Conservation (phyloP, 2,888 invertebrate genomes). For the Ceraclea dissimilis region DNA sequence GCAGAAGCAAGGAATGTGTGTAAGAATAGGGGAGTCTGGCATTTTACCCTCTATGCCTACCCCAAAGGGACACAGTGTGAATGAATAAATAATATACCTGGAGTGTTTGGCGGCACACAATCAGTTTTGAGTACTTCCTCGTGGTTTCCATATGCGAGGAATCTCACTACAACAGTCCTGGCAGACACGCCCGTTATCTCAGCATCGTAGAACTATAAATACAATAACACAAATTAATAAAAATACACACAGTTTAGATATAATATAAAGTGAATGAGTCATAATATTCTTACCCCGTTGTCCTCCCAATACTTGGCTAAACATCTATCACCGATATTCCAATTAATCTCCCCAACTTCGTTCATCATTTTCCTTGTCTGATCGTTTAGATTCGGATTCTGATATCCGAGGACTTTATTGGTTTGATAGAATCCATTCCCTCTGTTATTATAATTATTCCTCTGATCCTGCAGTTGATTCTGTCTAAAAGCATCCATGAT, state of each 20-base stretch:
- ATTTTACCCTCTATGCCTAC: no score
- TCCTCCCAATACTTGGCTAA: conserved; percentile 93
- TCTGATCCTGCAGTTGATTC: conserved; percentile 16
- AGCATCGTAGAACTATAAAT: conserved; percentile 72
- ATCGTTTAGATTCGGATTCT: conserved; percentile 46
- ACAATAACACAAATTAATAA: background rate
- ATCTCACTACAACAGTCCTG: conserved; percentile 79
- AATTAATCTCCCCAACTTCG: conserved; percentile 48
- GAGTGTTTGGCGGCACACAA: conserved; percentile 53
- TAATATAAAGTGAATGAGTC: no score
- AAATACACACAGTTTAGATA: background rate
- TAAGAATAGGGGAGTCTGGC: no score
- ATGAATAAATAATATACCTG: conserved; percentile 5
- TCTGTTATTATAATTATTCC: conserved; percentile 26
- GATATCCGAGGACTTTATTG: conserved; percentile 44
- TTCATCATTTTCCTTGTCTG: conserved; percentile 48
- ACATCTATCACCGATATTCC: conserved; percentile 76
- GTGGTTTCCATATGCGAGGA: conserved; percentile 81
- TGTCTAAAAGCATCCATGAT: conserved; percentile 17
- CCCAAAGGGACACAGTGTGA: no score
- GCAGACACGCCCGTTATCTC: conserved; percentile 73
- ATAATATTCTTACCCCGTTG: conserved; percentile 55
- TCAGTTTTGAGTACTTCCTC: conserved; percentile 81
- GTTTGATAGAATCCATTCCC: conserved; percentile 37
- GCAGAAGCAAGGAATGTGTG: no score